Evolutionary conservation across 2,888 invertebrate species (phyloP).

Genomic region (Xestia c-nigrum): DNA sequence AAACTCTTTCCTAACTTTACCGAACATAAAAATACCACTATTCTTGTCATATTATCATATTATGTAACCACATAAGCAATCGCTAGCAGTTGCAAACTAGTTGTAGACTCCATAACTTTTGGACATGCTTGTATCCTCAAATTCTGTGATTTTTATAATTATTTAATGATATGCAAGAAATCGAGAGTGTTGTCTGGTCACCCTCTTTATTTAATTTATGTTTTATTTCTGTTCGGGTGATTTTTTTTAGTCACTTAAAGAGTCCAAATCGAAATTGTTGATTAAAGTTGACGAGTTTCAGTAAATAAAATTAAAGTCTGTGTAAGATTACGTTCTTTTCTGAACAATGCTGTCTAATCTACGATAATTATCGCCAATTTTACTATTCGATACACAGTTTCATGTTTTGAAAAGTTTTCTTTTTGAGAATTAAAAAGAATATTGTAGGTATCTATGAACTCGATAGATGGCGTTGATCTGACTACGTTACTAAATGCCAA

Average conservation of each 20-base stretch:
- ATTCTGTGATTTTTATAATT: slow-evolving; percentile 78
- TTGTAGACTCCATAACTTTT: slow-evolving; percentile 49
- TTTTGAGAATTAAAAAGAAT: too few species aligned
- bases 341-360: neutral
- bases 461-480: too few species aligned
- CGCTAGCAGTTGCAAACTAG: slow-evolving; percentile 23
- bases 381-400: neutral
- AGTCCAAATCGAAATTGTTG: neutral
- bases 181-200: slow-evolving; percentile 73
- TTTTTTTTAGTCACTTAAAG: slow-evolving; percentile 19
- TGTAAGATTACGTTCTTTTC: neutral
- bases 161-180: slow-evolving; percentile 63
- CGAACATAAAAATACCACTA: slow-evolving; percentile 2
- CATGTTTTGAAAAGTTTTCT: neutral
- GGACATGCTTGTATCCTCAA: slow-evolving; percentile 71
- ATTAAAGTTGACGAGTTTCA: neutral
- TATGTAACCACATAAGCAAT: slow-evolving; percentile 12
- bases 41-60: neutral
- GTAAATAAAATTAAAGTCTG: neutral
- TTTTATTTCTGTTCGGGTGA: slow-evolving; percentile 31
- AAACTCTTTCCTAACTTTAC: neutral
- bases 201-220: slow-evolving; percentile 61
- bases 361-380: neutral
- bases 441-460: too few species aligned
- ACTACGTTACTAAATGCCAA: too few species aligned